Conservation (phyloP, 2,888 invertebrate genomes). For the Cabera pusaria region DNA sequence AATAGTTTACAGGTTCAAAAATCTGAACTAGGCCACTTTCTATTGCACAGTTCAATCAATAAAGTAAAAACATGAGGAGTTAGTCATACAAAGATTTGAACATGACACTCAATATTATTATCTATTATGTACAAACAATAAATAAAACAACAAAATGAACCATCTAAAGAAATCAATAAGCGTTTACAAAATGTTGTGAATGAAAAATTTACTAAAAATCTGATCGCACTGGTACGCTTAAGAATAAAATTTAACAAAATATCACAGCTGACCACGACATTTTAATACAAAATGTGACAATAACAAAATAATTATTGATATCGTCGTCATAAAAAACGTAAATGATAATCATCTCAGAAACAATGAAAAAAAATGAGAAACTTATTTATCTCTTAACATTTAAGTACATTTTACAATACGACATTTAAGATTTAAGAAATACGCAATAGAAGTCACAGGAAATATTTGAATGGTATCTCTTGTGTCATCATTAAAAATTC, state of each 20-base stretch:
- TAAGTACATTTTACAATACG: conserved; percentile 75
- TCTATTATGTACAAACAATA: conserved; percentile 80
- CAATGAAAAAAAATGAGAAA: conserved; percentile 45
- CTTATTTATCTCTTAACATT: conserved; percentile 58
- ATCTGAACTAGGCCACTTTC: conserved; percentile 65
- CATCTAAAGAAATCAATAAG: conserved; percentile 52
- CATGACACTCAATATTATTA: conserved; percentile 53
- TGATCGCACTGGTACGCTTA: conserved; percentile 66
- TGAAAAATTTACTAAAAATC: conserved; percentile 55
- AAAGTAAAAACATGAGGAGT: conserved; percentile 37
- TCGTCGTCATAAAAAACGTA: conserved; percentile 31
- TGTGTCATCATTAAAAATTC: conserved; percentile 59
- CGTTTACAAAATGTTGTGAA: conserved; percentile 50
- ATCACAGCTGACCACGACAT: conserved; percentile 82
- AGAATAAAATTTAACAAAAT: conserved; percentile 81
- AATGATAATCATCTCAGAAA: conserved; percentile 31
- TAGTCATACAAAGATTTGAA: conserved; percentile 53
- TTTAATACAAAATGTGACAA: conserved; percentile 59
- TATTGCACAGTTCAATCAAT: conserved; percentile 68
- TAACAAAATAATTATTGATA: conserved; percentile 51
- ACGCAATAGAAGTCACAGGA: conserved; percentile 64
- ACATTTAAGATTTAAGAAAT: conserved; percentile 60
- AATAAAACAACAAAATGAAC: conserved; percentile 74
- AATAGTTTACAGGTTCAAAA: conserved; percentile 62
- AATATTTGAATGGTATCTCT: conserved; percentile 63